Percentiles rank a stretch among this genome's conserved stretches.
These are phyloP conservation scores for Siniperca scherzeri DNA, from an alignment of 2,797 vertebrate genomes.

Conservation along the genomic window DNA sequence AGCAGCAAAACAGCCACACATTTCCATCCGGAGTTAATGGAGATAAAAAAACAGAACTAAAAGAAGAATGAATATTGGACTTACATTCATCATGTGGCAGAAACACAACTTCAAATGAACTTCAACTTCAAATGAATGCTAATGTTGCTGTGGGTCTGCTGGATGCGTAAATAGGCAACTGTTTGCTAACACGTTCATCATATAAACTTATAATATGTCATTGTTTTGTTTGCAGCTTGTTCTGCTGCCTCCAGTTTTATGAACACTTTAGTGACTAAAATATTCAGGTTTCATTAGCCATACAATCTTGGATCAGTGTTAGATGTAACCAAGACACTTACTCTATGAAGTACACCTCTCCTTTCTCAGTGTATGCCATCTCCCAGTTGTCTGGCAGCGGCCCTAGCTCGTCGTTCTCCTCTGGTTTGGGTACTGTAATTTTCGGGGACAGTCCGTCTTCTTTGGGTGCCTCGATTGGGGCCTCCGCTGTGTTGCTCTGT, in stretches of 20 bases:
- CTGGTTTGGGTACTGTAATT: constrained; percentile 84
- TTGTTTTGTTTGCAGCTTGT: not conserved
- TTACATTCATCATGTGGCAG: not conserved
- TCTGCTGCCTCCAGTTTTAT: not conserved
- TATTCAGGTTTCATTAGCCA: not conserved
- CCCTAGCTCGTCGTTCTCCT: constrained; percentile 93
- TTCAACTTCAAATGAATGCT: not conserved
- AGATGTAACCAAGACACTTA: constrained; percentile 82
- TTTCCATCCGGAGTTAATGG: too few species aligned
- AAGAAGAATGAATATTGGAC: not conserved
- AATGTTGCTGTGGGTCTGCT: not conserved
- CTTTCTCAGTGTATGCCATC: constrained; percentile 99
- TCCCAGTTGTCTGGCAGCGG: constrained; percentile 98
- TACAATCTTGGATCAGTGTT: not conserved
- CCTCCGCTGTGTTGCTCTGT: constrained; percentile 82
- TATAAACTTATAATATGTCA: not conserved
- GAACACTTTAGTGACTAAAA: not conserved
- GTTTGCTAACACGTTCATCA: not conserved
- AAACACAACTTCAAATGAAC: not conserved
- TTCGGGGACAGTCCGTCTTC: constrained; percentile 86
- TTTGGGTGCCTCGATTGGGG: constrained; percentile 86
- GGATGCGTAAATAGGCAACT: not conserved
- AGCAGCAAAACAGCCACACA: not conserved
- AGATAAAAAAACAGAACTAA: not conserved
- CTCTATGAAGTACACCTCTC: constrained; percentile 99